A percentile compares a stretch with the other conserved stretches of the same genome.
Conservation (phyloP, 2,113 vertebrate genomes). For the human (Homo sapiens) region GRCh38 chr1:96325501-96326000, state of each 20-base stretch:
- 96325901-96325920: not conserved
- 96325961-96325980: not conserved
- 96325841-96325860: not conserved
- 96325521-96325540: not conserved
- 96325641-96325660: not conserved
- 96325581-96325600: not conserved
- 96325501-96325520: not conserved
- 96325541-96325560: not conserved
- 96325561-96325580: not conserved
- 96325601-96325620: not conserved
- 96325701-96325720: not conserved
- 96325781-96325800: not conserved
- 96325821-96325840: not conserved
- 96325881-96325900: not conserved
- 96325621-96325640: not conserved
- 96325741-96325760: not conserved
- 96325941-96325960: not conserved
- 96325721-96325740: not conserved
- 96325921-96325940: not conserved
- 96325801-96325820: not conserved
- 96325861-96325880: not conserved
- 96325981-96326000: not conserved
- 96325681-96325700: not conserved
- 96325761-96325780: not conserved
- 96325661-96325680: not conserved